A percentile compares a stretch with the other conserved stretches of the same genome.
phyloP scores from a whole-genome alignment of 2,888 invertebrate species.

The Sclerodermus sp. region DNA sequence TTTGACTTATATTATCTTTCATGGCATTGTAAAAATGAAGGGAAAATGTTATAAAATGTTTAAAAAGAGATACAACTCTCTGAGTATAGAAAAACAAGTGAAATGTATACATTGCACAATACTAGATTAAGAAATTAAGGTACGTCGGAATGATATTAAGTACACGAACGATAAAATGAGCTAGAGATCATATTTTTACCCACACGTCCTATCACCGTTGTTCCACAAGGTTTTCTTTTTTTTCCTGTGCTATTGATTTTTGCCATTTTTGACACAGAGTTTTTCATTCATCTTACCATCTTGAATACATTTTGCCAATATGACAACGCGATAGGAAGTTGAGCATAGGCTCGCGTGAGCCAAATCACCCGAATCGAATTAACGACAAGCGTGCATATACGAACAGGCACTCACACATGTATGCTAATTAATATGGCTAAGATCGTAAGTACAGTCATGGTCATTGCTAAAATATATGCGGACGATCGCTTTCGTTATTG shows the following conservation, averaged over 20 bases:
- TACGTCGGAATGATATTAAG: slow-evolving; percentile 36
- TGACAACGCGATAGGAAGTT: slow-evolving; percentile 1
- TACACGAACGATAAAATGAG: slow-evolving; percentile 42
- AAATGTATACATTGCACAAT: slow-evolving; percentile 57
- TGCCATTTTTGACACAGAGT: too few relatives aligned
- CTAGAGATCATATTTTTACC: slow-evolving; percentile 51
- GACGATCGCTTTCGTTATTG: slow-evolving; percentile 20
- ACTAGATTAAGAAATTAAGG: slow-evolving; percentile 42
- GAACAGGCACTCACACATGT: slow-evolving; percentile 57
- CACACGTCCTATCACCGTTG: slow-evolving; percentile 29
- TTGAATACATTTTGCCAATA: not conserved
- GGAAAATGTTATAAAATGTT: slow-evolving; percentile 21
- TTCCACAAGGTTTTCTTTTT: not conserved
- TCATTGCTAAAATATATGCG: slow-evolving; percentile 48
- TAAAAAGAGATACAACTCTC: slow-evolving; percentile 16
- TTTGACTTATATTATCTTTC: slow-evolving; percentile 39
- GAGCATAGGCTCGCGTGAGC: slow-evolving; percentile 21
- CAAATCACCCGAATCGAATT: slow-evolving; percentile 26
- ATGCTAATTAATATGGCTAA: slow-evolving; percentile 54
- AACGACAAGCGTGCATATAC: slow-evolving; percentile 29
- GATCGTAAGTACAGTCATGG: slow-evolving; percentile 54
- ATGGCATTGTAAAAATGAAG: slow-evolving; percentile 45
- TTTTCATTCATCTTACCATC: too few relatives aligned
- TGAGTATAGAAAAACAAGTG: slow-evolving; percentile 33
- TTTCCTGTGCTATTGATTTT: not conserved